Evolutionary conservation across 2,888 invertebrate genomes (phyloP), one percentile per base, ranked within the genome.

Genomic region (Lingula anatina): DNA sequence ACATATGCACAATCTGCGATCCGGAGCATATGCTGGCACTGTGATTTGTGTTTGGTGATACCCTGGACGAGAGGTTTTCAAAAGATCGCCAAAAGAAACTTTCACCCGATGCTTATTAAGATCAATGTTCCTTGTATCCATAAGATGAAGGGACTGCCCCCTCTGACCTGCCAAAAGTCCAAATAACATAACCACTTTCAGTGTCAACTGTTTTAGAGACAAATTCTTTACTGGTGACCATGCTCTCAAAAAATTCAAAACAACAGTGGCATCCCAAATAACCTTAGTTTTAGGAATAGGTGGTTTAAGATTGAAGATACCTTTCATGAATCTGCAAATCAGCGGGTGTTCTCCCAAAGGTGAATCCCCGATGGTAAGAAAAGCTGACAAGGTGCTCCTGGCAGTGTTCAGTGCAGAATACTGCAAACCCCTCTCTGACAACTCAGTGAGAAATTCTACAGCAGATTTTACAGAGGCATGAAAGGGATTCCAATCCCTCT

Each of bases 301-400:
- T 9, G 53, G 48, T 24, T 20, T 47, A 9, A 31, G 4, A 3
- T 26, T 37, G 37, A 27, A 49, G 3, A 49, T 9, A 12, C 57
- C 49, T 46, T 51, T 51, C 49, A 55, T 48, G 35, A 51, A 47
- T 36, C 51, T 51, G 28, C 20, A 37, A 28, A 53, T 37, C 1
- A 36, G 15, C 24, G n/a, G 21, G 26, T 46, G 35, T 36, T 41
- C 3, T 24, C 26, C 24, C 21, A 26, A 5, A 26, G n/a, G 20
- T 7, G 18, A 43, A 21, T 27, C 15, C 9, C 15, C 15, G 15
- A 31, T 31, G 31, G 15, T 12, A 15, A 31, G 9, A 31, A 31
- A 12, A 31, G 31, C 15, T 12, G 31, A 31, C 15, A 31, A 31
- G 9, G 31, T 15, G 9, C 9, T 12, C 9, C 15, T 12, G 15